Evolutionary conservation across 2,113 vertebrate species (phyloP), one percentile per base, ranked within the genome.

Genomic region (Micromys minutus): DNA sequence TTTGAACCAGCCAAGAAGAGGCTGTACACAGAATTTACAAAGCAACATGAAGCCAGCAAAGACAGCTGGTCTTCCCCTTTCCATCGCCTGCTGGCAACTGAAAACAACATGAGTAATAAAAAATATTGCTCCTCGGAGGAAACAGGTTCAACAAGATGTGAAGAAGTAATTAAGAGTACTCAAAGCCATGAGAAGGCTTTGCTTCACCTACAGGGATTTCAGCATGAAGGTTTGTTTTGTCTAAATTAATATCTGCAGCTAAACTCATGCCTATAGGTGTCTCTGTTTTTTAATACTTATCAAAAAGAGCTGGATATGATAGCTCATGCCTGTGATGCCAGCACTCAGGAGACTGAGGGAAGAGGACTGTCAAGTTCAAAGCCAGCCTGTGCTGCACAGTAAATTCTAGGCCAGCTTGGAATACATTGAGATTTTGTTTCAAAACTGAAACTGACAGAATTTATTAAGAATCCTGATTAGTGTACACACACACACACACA

Each of bases 91-190:
- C 87, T 95, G 91, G 89, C 89, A 94, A 92, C 0, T 77, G 87
- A 90, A 84, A 94, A 83, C 79, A 95, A 74, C 31, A 87, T 80
- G 34, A 72, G 75, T 76, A 95, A 96, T 81, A 92, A 94, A 85
- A 87, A 92, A 95, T 81, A 94, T 42, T 94, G 85, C 39, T 96
- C 59, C 80, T 93, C 50, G 57, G 69, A 96, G 88, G 72, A 93
- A 97, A 96, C 52, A 11, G 36, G 80, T 77, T 89, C 93, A 94
- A 94, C 21, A 81, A 93, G 92, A 96, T 93, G 39, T 84, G 31
- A 92, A 75, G 80, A 81, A 91, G 87, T 39, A 96, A 72, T 91
- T 95, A 91, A 80, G 67, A n/a, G 17, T 85, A 88, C 42, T 93
- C 85, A 26, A 31, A 96, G 71, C 57, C 94, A 92, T 75, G 69